These are phyloP conservation scores for Sapajus apella DNA, from an alignment of 2,113 vertebrate genomes.

Conservation along the genomic window DNA sequence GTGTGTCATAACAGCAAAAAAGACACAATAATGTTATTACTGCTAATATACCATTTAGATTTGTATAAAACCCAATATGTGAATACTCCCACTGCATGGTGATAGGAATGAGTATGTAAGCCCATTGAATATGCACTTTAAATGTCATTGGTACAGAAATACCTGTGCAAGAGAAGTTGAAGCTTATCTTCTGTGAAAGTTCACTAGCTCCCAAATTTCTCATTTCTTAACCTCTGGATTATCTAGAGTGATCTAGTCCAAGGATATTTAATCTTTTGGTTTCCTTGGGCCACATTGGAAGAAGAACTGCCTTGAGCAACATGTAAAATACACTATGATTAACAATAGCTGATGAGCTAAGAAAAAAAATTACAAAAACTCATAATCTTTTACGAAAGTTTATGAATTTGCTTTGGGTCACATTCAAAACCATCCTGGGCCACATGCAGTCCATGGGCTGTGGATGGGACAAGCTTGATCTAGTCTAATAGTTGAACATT, in stretches of 20 bases:
- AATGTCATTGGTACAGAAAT: conserved; percentile 58
- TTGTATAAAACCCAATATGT: neutral
- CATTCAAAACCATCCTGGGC: too few relatives aligned
- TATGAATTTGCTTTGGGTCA: too few relatives aligned
- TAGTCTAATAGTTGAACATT: conserved; percentile 1
- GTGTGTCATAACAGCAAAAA: neutral
- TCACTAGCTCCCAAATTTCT: conserved; percentile 69
- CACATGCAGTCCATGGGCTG: too few relatives aligned
- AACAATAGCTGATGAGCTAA: too few relatives aligned
- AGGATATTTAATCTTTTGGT: neutral
- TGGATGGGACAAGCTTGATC: too few relatives aligned
- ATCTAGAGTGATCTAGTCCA: conserved; percentile 47
- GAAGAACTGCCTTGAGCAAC: too few relatives aligned
- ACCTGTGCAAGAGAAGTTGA: conserved; percentile 61
- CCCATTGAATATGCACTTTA: neutral
- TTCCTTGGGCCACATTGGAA: too few relatives aligned
- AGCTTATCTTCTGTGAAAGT: conserved; percentile 29
- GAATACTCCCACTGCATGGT: neutral
- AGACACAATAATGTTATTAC: conserved; percentile 25
- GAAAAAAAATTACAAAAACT: too few relatives aligned
- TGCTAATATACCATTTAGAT: neutral
- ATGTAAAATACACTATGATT: too few relatives aligned
- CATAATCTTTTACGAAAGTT: too few relatives aligned
- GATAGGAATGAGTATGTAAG: conserved; percentile 36
- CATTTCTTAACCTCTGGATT: conserved; percentile 70